Evolutionary conservation across 2,888 invertebrate genomes (phyloP), one percentile per base, ranked within the genome.

Genomic region (Cyclophora punctaria): DNA sequence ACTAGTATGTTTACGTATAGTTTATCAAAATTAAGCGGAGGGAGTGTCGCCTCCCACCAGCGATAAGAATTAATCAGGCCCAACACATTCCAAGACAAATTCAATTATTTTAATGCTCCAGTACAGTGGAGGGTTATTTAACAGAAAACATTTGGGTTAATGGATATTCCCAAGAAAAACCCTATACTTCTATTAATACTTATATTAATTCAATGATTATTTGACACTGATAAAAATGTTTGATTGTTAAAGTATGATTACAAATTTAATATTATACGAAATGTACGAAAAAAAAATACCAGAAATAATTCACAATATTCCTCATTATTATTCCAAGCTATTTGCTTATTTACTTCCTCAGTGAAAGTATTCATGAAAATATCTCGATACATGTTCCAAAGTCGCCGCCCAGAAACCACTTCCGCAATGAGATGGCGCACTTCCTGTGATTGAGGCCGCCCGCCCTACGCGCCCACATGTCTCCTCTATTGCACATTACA

Each of bases 341-440:
- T 20, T 20, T 20, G 20, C 20, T 20, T 20, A 20, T 20, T 20
- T 20, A 20, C 20, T 20, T 20, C 20, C 20, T 20, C 20, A 20
- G 20, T 20, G 20, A 20, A 20, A 20, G 20, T 20, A 20, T 20
- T 20, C 20, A 20, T 5, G 41, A 7, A n/a, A 44, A 33, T 7
- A 44, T 44, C n/a, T n/a, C 48, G 47, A 46, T 49, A 45, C 45
- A 53, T 49, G 48, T 52, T 56, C 53, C 51, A 52, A 54, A 61
- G 58, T 60, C 54, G 57, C 57, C 56, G 52, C 51, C 48, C 74
- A 80, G 74, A 82, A 83, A 89, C 87, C 89, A 89, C 89, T 89
- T 89, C 89, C 88, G 88, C 79, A 78, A 89, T 89, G 89, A 89
- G 89, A 86, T 83, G 86, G 84, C 83, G 88, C 89, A 89, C 89